phyloP scores from a whole-genome alignment of 2,888 invertebrate genomes.

The Oscheius sp. region DNA sequence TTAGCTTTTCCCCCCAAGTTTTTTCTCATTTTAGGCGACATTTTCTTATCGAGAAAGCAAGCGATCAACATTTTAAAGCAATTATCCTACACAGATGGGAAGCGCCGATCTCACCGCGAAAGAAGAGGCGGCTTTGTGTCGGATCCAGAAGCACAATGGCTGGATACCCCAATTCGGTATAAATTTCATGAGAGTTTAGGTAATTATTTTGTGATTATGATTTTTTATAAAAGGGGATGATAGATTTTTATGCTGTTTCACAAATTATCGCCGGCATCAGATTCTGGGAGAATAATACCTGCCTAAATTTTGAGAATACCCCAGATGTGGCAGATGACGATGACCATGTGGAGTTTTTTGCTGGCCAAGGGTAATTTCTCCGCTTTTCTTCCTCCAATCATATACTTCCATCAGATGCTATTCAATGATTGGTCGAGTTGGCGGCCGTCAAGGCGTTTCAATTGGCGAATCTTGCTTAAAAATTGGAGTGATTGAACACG shows the following conservation, averaged over 20 bases:
- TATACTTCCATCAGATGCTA: constrained; percentile 58
- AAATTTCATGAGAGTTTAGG: constrained; percentile 66
- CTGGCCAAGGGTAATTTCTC: constrained; percentile 61
- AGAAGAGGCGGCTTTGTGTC: constrained; percentile 46
- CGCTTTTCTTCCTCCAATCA: background rate
- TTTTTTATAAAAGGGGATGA: background rate
- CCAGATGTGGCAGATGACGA: constrained; percentile 46
- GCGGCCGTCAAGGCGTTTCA: constrained; percentile 69
- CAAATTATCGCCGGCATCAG: constrained; percentile 64
- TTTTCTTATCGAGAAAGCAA: constrained; percentile 62
- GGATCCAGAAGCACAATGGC: constrained; percentile 64
- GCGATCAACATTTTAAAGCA: constrained; percentile 59
- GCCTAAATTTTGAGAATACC: constrained; percentile 61
- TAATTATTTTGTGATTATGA: constrained; percentile 5
- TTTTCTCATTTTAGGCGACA: constrained; percentile 59
- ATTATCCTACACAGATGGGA: constrained; percentile 33
- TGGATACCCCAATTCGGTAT: constrained; percentile 59
- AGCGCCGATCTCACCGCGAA: background rate
- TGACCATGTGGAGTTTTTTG: constrained; percentile 68
- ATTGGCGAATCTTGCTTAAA: constrained; percentile 68
- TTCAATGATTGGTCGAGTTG: constrained; percentile 69
- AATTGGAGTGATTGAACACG: constrained; percentile 68
- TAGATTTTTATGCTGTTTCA: constrained; percentile 63
- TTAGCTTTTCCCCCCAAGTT: background rate
- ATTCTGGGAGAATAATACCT: constrained; percentile 67